Evolutionary conservation across 2,888 invertebrate genomes (phyloP).

Genomic region (Acanthosepion pharaonis): DNA sequence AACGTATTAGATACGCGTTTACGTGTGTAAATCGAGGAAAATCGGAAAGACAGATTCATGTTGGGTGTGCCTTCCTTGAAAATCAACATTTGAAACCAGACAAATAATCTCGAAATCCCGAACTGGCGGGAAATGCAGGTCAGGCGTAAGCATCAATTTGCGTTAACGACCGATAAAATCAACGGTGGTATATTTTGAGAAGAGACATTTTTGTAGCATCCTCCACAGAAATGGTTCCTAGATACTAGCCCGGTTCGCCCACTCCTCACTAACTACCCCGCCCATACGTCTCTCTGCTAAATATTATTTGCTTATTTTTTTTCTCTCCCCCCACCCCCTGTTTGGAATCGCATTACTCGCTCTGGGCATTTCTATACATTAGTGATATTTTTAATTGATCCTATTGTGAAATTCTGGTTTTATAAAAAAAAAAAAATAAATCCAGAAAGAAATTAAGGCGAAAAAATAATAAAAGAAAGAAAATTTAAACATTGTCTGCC

Average conservation of each 20-base stretch:
- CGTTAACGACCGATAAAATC: too few species aligned
- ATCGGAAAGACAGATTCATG: too few species aligned
- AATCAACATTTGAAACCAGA: too few species aligned
- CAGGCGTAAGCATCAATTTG: too few species aligned
- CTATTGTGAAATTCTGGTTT: neutral
- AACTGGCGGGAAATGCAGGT: too few species aligned
- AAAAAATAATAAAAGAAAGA: neutral
- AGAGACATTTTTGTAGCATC: neutral
- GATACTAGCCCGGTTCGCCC: neutral
- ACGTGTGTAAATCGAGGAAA: too few species aligned
- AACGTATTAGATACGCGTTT: too few species aligned
- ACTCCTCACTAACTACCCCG: neutral
- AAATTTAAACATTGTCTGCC: neutral
- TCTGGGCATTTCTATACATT: neutral
- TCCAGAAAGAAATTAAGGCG: neutral
- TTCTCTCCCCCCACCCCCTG: neutral
- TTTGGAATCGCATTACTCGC: neutral
- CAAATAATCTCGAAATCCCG: too few species aligned
- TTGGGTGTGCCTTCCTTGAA: too few species aligned
- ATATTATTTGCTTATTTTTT: neutral
- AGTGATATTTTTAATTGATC: slow-evolving; percentile 2
- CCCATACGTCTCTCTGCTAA: neutral
- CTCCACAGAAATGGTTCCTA: neutral
- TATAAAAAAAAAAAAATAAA: neutral
- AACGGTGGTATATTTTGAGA: neutral